Percentiles rank a stretch among this genome's conserved stretches.
These are phyloP conservation scores for Enteromius unitaeniatus DNA, from an alignment of 2,797 vertebrate species.

Conservation along the genomic window DNA sequence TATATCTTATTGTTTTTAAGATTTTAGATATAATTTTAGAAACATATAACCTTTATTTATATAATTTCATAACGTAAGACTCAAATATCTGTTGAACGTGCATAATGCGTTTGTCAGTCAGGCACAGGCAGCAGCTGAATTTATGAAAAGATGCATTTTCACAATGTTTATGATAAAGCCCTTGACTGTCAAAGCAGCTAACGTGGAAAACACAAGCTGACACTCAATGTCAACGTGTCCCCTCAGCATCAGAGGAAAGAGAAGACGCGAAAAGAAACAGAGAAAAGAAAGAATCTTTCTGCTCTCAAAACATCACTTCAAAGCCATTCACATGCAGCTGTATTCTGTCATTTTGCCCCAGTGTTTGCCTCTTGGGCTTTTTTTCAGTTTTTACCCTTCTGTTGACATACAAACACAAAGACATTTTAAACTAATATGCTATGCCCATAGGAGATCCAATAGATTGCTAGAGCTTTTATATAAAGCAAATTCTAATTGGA, in stretches of 20 bases:
- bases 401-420: slow-evolving; percentile 29
- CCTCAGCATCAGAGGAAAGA: slow-evolving; percentile 30
- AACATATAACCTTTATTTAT: not conserved
- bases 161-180: slow-evolving; percentile 22
- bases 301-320: slow-evolving; percentile 38
- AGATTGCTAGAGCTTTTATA: not conserved
- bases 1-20: too few species aligned
- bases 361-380: slow-evolving; percentile 22
- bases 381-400: not conserved
- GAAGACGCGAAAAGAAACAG: slow-evolving; percentile 12
- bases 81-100: not conserved
- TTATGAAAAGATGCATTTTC: slow-evolving; percentile 8
- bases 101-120: not conserved
- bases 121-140: not conserved
- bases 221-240: slow-evolving; percentile 35
- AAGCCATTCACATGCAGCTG: slow-evolving; percentile 21
- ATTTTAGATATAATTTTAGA: too few species aligned
- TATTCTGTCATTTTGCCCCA: slow-evolving; percentile 28
- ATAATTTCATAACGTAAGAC: not conserved
- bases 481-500: not conserved
- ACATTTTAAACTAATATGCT: not conserved
- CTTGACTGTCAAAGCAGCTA: slow-evolving; percentile 19
- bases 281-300: slow-evolving; percentile 22
- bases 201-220: slow-evolving; percentile 26
- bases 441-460: not conserved